Percentiles rank a stretch among this genome's conserved stretches.
Evolutionary conservation across 2,113 vertebrate species (phyloP).

Genomic region (Holacanthus passer): DNA sequence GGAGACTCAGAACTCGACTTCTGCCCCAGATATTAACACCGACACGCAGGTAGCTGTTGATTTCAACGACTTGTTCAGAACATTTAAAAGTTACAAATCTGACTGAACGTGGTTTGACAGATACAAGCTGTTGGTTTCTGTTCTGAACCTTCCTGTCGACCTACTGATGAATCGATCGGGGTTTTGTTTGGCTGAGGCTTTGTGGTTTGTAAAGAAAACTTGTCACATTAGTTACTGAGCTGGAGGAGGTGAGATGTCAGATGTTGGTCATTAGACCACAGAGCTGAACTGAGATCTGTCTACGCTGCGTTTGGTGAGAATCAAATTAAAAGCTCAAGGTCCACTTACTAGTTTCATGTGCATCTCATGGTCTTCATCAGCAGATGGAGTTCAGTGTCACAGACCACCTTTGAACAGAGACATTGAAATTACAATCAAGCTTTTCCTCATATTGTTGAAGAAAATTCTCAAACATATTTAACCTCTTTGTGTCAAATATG

Average conservation of each 20-base stretch:
- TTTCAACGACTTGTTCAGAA: neutral
- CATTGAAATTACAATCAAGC: too few relatives aligned
- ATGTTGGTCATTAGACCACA: too few relatives aligned
- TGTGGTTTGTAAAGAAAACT: conserved; percentile 16
- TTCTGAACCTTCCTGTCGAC: neutral
- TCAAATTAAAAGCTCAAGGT: neutral
- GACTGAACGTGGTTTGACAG: neutral
- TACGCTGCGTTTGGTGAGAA: neutral
- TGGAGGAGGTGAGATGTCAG: too few relatives aligned
- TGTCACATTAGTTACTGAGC: conserved; percentile 28
- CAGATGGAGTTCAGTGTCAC: neutral
- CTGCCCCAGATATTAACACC: conserved; percentile 19
- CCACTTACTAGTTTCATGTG: neutral
- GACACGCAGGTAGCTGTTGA: neutral
- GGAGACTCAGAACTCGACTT: conserved; percentile 63
- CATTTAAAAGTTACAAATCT: too few relatives aligned
- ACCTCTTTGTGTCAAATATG: too few relatives aligned
- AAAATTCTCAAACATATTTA: too few relatives aligned
- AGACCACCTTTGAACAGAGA: neutral
- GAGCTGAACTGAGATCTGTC: too few relatives aligned
- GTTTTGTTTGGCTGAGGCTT: neutral
- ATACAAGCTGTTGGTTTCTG: too few relatives aligned
- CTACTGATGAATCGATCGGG: conserved; percentile 4
- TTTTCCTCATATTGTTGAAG: too few relatives aligned
- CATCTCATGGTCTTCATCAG: neutral